phyloP scores from a whole-genome alignment of 2,797 vertebrate genomes.

The Cheirogaleus major region DNA sequence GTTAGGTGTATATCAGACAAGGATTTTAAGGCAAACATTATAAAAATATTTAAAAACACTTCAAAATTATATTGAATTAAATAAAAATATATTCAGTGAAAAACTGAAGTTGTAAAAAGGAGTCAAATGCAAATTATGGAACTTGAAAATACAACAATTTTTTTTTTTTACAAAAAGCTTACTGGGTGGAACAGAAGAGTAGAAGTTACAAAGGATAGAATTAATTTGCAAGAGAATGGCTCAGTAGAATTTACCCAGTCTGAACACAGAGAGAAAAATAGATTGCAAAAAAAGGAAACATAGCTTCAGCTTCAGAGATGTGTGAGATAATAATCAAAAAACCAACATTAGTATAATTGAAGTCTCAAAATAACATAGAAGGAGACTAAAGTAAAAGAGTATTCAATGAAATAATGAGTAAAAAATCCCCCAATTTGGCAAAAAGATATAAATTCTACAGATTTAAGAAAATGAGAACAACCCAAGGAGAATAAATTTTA shows the following conservation, averaged over 20 bases:
- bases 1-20: neutral
- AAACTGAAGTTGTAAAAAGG: neutral
- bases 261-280: neutral
- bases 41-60: neutral
- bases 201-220: neutral
- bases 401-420: neutral
- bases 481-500: neutral
- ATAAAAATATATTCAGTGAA: neutral
- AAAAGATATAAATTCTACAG: neutral
- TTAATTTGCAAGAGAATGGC: neutral
- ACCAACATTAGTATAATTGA: neutral
- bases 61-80: neutral
- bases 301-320: neutral
- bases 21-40: neutral
- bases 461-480: neutral
- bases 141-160: neutral
- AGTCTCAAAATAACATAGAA: neutral
- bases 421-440: neutral
- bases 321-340: neutral
- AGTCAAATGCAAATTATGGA: neutral
- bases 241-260: neutral
- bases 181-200: neutral
- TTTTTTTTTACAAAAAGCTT: neutral
- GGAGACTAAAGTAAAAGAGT: neutral
- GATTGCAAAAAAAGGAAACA: neutral